A percentile compares a stretch with the other conserved stretches of the same genome.
Conservation (phyloP, 2,888 invertebrate species). For the Azorinus chamasolen region DNA sequence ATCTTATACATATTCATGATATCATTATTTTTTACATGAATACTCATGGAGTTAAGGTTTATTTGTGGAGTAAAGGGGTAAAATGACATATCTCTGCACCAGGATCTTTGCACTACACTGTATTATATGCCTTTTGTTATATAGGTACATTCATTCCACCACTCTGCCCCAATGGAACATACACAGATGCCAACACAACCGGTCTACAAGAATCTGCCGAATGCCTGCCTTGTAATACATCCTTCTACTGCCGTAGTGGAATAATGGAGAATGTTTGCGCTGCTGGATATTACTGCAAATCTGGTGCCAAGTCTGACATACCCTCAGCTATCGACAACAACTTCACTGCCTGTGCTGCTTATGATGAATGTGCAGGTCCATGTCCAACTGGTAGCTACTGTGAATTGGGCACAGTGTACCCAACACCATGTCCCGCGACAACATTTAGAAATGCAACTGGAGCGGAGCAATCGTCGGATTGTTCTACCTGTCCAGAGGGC, state of each 20-base stretch:
- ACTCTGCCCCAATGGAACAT: slow-evolving; percentile 83
- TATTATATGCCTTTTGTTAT: neutral
- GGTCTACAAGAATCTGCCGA: slow-evolving; percentile 74
- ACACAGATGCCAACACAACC: slow-evolving; percentile 79
- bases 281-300: slow-evolving; percentile 83
- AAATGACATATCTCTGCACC: too few relatives aligned
- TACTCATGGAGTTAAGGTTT: too few relatives aligned
- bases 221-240: slow-evolving; percentile 82
- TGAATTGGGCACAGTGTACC: slow-evolving; percentile 74
- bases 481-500: slow-evolving; percentile 83
- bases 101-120: too few relatives aligned
- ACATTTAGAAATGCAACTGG: slow-evolving; percentile 78
- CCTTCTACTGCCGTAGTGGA: slow-evolving; percentile 83
- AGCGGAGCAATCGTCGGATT: slow-evolving; percentile 77
- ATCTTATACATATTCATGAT: too few relatives aligned
- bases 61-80: too few relatives aligned
- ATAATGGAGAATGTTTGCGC: slow-evolving; percentile 79
- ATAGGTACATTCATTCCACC: slow-evolving; percentile 77
- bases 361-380: slow-evolving; percentile 80
- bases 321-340: slow-evolving; percentile 70
- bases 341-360: slow-evolving; percentile 68
- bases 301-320: slow-evolving; percentile 79
- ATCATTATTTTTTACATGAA: too few relatives aligned
- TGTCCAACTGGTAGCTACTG: slow-evolving; percentile 85
- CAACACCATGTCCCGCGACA: slow-evolving; percentile 81